phyloP scores from a whole-genome alignment of 2,888 invertebrate genomes.

The Limnephilus rhombicus region DNA sequence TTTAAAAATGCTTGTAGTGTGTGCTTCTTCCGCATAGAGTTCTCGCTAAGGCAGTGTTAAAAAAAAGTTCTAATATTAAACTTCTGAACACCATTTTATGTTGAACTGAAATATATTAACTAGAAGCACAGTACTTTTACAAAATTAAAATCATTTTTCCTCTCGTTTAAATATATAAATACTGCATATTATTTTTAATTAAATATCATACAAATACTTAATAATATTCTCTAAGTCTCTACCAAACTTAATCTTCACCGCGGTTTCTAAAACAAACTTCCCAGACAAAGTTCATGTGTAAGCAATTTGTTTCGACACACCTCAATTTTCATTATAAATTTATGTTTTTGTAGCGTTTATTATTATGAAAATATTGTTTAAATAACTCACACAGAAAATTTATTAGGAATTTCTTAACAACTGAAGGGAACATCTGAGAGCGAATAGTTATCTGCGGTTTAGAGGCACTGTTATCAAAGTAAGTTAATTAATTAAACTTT shows the following conservation, averaged over 20 bases:
- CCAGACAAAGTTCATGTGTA: background rate
- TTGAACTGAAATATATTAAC: too few relatives aligned
- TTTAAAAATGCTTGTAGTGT: too few relatives aligned
- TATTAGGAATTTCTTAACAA: background rate
- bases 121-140: too few relatives aligned
- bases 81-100: too few relatives aligned
- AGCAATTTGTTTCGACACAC: background rate
- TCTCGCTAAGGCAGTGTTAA: too few relatives aligned
- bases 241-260: background rate
- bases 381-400: background rate
- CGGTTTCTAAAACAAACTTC: background rate
- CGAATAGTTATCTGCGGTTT: background rate
- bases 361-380: background rate
- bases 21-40: too few relatives aligned
- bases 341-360: background rate
- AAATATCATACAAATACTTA: background rate
- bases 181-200: too few relatives aligned
- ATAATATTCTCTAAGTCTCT: background rate
- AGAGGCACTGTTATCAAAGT: background rate
- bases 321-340: background rate
- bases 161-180: too few relatives aligned
- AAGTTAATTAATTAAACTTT: constrained; percentile 32
- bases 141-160: too few relatives aligned
- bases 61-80: too few relatives aligned
- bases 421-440: background rate